Evolutionary conservation across 2,888 invertebrate species (phyloP), one percentile per base, ranked within the genome.

Genomic region (Dioctria linearis): DNA sequence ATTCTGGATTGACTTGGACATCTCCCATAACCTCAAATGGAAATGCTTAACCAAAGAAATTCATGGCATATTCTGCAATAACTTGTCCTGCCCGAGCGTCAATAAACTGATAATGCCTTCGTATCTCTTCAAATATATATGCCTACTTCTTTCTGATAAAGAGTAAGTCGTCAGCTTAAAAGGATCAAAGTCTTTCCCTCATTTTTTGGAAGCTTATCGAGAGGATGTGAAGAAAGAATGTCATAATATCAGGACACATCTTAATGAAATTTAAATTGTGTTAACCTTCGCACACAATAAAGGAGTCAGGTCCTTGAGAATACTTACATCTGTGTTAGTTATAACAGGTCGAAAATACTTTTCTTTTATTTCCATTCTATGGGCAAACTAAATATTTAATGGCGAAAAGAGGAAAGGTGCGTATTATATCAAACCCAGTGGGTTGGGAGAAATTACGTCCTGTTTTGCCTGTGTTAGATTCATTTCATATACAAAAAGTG

Each of bases 91-190:
- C 25, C 25, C 25, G 25, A 25, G 25, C 25, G 25, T 25, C 54
- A 11, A 54, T 11, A 11, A 54, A 54, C 54, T 54, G 54, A 6
- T 11, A 54, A 54, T 54, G 6, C 11, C 54, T 54, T 54, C 54
- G n/a, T 11, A 25, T 25, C 25, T 4, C 8, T 6, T n/a, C 11
- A 54, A 54, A 0, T 25, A 25, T 25, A 25, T 25, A 25, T 25
- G 25, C 25, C 25, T 54, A 54, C 54, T 54, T 54, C 6, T 11
- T 54, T 54, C 11, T 54, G 51, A 69, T 69, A 69, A 69, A 51
- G 49, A 46, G 40, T 39, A 54, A 51, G 69, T 54, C 69, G 51
- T n/a, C n/a, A 39, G 40, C 69, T 69, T 69, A 69, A 54, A 9
- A 0, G 69, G 54, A 54, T 69, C 9, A 69, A 69, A 37, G 54